Evolutionary conservation across 2,888 invertebrate genomes (phyloP).

Genomic region (Dimorphilus gyrociliatus): DNA sequence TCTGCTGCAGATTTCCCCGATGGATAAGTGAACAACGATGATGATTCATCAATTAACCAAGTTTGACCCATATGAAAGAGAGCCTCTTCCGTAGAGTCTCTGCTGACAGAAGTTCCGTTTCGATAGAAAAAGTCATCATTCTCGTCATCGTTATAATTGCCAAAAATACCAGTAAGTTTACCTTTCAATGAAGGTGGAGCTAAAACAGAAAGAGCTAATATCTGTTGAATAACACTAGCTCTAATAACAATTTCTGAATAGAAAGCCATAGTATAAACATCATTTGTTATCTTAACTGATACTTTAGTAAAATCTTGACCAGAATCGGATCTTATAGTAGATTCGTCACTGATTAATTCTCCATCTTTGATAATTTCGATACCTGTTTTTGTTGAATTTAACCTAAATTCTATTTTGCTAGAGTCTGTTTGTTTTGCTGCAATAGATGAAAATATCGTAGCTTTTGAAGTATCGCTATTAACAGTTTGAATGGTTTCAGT

Average conservation of each 20-base stretch:
- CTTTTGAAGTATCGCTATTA: constrained; percentile 1
- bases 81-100: constrained; percentile 7
- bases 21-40: too few species aligned
- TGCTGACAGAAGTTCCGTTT: constrained; percentile 7
- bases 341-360: too few species aligned
- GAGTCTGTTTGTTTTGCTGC: constrained; percentile 5
- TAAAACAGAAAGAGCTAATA: constrained; percentile 4
- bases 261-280: too few species aligned
- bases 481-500: constrained; percentile 4
- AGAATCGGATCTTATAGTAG: too few species aligned
- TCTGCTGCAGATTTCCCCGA: too few species aligned
- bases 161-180: constrained; percentile 10
- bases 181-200: constrained; percentile 2
- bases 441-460: constrained; percentile 8
- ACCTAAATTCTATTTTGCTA: constrained; percentile 1
- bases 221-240: constrained; percentile 4
- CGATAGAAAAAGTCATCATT: constrained; percentile 10
- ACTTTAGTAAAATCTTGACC: too few species aligned
- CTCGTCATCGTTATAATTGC: constrained; percentile 10
- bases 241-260: constrained; percentile 5
- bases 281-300: too few species aligned
- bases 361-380: too few species aligned
- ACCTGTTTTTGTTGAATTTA: constrained; percentile 2
- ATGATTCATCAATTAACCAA: too few species aligned
- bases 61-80: constrained; percentile 8